Conservation (phyloP, 2,888 invertebrate genomes). For the Ectobius pallidus region DNA sequence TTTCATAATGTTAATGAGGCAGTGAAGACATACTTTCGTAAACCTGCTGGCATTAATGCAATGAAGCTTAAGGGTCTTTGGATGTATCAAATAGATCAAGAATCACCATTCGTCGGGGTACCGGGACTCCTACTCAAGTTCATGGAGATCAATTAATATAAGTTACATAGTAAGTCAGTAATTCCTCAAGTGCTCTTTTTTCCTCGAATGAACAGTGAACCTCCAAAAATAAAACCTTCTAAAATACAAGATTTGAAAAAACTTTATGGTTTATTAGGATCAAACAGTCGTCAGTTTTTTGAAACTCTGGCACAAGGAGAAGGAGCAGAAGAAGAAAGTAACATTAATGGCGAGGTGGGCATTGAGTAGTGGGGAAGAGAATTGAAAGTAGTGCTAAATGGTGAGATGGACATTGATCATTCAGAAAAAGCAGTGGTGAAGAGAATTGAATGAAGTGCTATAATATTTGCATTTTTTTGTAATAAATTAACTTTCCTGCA, state of each 20-base stretch:
- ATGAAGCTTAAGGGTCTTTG: neutral
- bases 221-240: neutral
- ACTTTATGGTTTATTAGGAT: constrained; percentile 2
- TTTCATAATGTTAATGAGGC: neutral
- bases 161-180: neutral
- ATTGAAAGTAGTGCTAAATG: neutral
- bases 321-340: constrained; percentile 5
- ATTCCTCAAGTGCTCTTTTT: no score
- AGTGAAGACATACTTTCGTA: neutral
- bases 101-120: neutral
- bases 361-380: neutral
- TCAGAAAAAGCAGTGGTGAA: neutral
- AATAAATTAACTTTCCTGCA: no score
- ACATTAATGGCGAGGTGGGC: constrained; percentile 5
- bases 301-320: neutral
- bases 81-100: neutral
- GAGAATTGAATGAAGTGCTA: neutral
- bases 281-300: constrained; percentile 6
- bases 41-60: neutral
- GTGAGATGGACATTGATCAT: neutral
- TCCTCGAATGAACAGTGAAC: neutral
- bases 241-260: neutral
- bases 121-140: neutral
- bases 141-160: constrained; percentile 4
- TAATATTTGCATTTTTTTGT: constrained; percentile 8